Evolutionary conservation across 2,888 invertebrate species (phyloP), one percentile per base, ranked within the genome.

Genomic region (Acleris holmiana): DNA sequence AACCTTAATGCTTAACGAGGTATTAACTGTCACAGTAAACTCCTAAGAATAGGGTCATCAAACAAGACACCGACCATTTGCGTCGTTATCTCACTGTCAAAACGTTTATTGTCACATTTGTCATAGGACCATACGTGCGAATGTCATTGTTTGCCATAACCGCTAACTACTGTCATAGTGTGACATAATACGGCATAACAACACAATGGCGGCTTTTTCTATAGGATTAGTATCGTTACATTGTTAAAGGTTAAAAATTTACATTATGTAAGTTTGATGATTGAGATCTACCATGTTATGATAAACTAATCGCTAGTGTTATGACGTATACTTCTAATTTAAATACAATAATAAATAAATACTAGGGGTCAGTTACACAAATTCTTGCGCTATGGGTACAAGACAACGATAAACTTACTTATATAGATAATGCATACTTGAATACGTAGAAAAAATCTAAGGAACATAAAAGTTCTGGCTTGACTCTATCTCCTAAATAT

Each of bases 101-200:
- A 35, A 35, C 35, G 13, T 44, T 44, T 44, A 17, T 44, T 17
- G 44, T 44, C 17, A 17, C 17, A 44, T 44, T 44, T 25, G 8
- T 51, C 35, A 18, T 54, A 58, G 58, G 53, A 49, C 17, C n/a
- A 41, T 53, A 48, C 53, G 48, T 59, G 40, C 40, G 63, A 29
- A 15, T 56, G 56, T 21, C 64, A 59, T 64, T 64, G 53, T 64
- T 29, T 5, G 19, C 53, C 21, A 25, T 59, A 59, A 29, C 51
- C 58, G 29, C 48, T 35, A 41, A 51, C 46, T 47, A 48, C 63
- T 58, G 63, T 63, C 64, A 59, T 19, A 54, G 44, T 64, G 64
- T 63, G 63, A 63, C 35, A 53, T 53, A 64, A 62, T 44, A 18
- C n/a, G 56, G 29, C 55, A 62, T 62, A 63, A 63, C 19, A 46